Evolutionary conservation across 2,888 invertebrate species (phyloP), one percentile per base, ranked within the genome.

Genomic region (Leptopilina myrica): DNA sequence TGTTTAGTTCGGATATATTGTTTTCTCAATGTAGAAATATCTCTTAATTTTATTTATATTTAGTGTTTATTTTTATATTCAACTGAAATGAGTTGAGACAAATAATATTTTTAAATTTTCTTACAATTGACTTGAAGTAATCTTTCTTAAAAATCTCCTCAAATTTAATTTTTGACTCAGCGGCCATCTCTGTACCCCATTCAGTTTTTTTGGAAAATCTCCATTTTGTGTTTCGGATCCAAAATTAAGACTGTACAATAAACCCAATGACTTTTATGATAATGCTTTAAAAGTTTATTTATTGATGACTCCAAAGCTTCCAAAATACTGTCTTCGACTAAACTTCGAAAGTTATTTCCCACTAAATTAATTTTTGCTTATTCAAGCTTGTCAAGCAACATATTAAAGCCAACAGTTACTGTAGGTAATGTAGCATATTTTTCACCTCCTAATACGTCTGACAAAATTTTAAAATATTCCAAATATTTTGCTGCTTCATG

Each of bases 341-440:
- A 40, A 15, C 20, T 76, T 56, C 33, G 33, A 33, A 33, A 33
- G 2, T 33, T 33, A 79, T 65, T 49, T 79, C 73, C 66, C 69
- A 75, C 64, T 12, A 81, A 53, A 40, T 46, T 33, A 26, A 78
- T 65, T 15, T 43, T 73, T 59, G 79, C 77, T 78, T 76, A 1
- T 33, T 33, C 33, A 33, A 33, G 1, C 33, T 33, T 33, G n/a
- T 80, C 81, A n/a, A 83, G 56, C 0, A 80, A 53, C 49, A 83
- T 43, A 20, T 82, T 69, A 65, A 80, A 79, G 15, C 64, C 77
- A 40, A 81, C 79, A 69, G 82, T 73, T 14, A 82, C 76, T 33
- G 78, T 56, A 46, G 81, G 81, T 26, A 82, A 62, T n/a, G 82
- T 79, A 12, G 81, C 82, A 82, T 80, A 83, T 79, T 82, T 79